Percentiles rank a stretch among this genome's conserved stretches.
These are phyloP conservation scores for Diploscapter pachys DNA, from an alignment of 1,140 invertebrate genomes.

Conservation along the genomic window DNA sequence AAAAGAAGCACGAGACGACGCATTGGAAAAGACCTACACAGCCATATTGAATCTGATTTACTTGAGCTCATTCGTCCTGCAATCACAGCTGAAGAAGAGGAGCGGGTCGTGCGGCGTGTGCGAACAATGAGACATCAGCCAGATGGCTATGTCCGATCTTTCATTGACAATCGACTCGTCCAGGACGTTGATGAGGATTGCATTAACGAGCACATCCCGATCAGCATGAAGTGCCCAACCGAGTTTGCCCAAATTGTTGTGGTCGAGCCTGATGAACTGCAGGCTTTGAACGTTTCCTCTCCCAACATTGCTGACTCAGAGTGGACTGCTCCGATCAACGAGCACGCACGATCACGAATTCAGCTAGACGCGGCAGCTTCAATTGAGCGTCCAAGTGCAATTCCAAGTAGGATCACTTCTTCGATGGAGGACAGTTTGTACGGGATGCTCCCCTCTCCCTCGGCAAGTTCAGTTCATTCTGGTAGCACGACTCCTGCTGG, in stretches of 20 bases:
- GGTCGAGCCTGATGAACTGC: constrained; percentile 16
- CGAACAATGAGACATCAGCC: constrained; percentile 41
- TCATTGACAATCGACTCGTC: constrained; percentile 39
- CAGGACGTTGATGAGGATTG: constrained; percentile 36
- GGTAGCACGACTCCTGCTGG: no score
- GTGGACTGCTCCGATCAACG: constrained; percentile 26
- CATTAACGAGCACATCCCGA: constrained; percentile 27
- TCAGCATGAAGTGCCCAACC: constrained; percentile 27
- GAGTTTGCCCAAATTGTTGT: constrained; percentile 31
- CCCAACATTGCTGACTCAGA: constrained; percentile 19
- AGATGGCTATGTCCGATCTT: constrained; percentile 40
- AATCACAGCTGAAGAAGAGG: background rate
- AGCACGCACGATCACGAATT: background rate
- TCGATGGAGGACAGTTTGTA: no score
- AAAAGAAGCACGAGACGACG: no score
- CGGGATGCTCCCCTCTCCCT: no score
- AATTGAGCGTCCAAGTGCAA: no score
- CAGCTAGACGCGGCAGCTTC: no score
- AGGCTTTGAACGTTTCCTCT: constrained; percentile 1
- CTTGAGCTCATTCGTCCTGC: no score
- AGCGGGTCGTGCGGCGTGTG: constrained; percentile 26
- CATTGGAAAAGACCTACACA: no score
- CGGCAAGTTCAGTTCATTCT: no score
- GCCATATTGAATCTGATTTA: no score
- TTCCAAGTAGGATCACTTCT: no score